phyloP scores from a whole-genome alignment of 2,113 vertebrate genomes.

The Pelecanus crispus region DNA sequence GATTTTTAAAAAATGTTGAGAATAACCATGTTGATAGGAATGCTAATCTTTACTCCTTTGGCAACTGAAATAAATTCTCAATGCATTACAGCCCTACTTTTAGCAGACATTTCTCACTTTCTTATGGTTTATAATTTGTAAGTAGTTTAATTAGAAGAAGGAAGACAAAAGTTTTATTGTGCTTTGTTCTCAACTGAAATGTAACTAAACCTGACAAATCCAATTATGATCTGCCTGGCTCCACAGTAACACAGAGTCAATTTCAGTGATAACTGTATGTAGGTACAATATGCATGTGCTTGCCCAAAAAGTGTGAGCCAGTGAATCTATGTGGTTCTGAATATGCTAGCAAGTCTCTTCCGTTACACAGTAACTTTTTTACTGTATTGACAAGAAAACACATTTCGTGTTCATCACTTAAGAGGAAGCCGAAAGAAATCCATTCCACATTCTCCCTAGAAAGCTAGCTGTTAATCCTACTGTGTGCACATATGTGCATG shows the following conservation, averaged over 20 bases:
- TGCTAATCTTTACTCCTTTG: not conserved
- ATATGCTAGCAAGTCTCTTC: not conserved
- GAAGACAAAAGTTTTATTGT: not conserved
- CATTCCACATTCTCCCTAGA: not conserved
- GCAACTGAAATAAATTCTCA: not conserved
- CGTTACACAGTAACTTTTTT: not conserved
- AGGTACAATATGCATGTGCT: not conserved
- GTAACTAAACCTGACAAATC: not conserved
- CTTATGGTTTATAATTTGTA: not conserved
- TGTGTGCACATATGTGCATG: too few relatives aligned
- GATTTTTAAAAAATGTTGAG: not conserved
- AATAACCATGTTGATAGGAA: not conserved
- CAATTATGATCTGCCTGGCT: not conserved
- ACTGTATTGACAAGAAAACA: not conserved
- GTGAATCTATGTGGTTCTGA: not conserved
- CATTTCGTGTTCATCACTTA: not conserved
- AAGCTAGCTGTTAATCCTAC: not conserved
- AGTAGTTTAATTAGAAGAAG: not conserved
- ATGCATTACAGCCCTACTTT: not conserved
- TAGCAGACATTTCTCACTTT: not conserved
- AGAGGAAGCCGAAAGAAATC: not conserved
- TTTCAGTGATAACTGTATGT: not conserved
- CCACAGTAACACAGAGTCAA: not conserved
- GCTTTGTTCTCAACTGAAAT: not conserved
- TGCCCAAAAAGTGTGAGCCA: not conserved